Percentiles rank a stretch among this genome's conserved stretches.
Conservation (phyloP, 2,888 invertebrate genomes). For the Craniophora ligustri region DNA sequence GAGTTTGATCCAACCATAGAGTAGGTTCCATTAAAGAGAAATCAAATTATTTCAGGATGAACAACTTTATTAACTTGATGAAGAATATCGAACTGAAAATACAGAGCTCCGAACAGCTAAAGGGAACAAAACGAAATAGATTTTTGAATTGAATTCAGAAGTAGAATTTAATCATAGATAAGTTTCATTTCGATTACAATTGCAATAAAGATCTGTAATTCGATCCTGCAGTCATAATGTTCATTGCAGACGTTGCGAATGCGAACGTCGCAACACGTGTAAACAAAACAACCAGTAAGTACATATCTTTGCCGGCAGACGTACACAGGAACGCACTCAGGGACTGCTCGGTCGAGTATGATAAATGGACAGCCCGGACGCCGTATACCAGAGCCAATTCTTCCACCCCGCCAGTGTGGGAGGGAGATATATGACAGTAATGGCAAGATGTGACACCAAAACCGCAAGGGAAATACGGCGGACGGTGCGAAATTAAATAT, state of each 20-base stretch:
- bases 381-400: slow-evolving; percentile 70
- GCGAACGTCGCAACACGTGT: slow-evolving; percentile 67
- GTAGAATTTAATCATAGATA: slow-evolving; percentile 10
- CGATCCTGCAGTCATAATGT: slow-evolving; percentile 55
- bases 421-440: slow-evolving; percentile 77
- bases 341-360: slow-evolving; percentile 75
- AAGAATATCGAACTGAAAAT: background rate
- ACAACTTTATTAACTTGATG: background rate
- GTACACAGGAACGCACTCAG: slow-evolving; percentile 85
- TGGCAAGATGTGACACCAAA: slow-evolving; percentile 74
- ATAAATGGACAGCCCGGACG: slow-evolving; percentile 77
- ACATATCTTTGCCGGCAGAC: slow-evolving; percentile 62
- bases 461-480: slow-evolving; percentile 66
- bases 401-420: slow-evolving; percentile 66
- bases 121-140: background rate
- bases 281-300: slow-evolving; percentile 75
- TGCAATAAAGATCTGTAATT: slow-evolving; percentile 42
- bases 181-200: slow-evolving; percentile 39
- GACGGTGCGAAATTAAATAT: slow-evolving; percentile 50
- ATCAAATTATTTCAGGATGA: too few relatives aligned
- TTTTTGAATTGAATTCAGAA: slow-evolving; percentile 2
- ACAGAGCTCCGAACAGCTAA: background rate
- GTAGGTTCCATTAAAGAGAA: too few relatives aligned
- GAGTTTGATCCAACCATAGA: too few relatives aligned
- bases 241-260: slow-evolving; percentile 61